Percentiles rank a stretch among this genome's conserved stretches.
phyloP scores from a whole-genome alignment of 2,888 invertebrate species.

The Pseudanteris insignis region DNA sequence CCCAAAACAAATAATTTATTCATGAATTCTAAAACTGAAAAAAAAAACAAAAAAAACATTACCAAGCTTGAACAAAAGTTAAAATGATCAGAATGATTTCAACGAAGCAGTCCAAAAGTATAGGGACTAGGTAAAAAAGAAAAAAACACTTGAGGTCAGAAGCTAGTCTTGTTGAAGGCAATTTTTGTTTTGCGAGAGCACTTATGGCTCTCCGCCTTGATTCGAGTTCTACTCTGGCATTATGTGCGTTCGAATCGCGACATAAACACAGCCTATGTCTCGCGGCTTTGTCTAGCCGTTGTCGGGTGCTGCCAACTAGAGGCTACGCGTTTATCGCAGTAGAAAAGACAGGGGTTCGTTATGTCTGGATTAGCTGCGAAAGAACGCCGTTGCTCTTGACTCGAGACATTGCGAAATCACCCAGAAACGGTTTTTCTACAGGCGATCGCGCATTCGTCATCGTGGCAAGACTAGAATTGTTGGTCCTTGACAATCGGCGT shows the following conservation, averaged over 20 bases:
- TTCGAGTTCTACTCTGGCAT: constrained; percentile 25
- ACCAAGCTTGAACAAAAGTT: too few relatives aligned
- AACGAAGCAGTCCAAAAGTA: too few relatives aligned
- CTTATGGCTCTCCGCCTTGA: constrained; percentile 22
- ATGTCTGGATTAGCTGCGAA: constrained; percentile 36
- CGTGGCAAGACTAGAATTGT: constrained; percentile 8
- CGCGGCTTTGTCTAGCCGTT: not conserved
- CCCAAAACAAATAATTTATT: too few relatives aligned
- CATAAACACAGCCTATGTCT: constrained; percentile 19
- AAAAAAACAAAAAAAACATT: too few relatives aligned
- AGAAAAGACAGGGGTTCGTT: constrained; percentile 34
- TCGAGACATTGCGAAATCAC: constrained; percentile 33
- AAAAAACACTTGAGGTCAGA: too few relatives aligned
- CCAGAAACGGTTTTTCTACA: constrained; percentile 14
- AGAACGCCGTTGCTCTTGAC: constrained; percentile 40
- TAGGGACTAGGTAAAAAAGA: too few relatives aligned
- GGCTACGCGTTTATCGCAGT: constrained; percentile 6
- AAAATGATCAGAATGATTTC: too few relatives aligned
- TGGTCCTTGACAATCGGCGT: constrained; percentile 41
- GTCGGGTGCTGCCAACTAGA: constrained; percentile 3
- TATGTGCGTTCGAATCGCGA: constrained; percentile 21
- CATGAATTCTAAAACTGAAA: too few relatives aligned
- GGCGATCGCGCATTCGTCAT: not conserved
- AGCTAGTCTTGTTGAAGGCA: constrained; percentile 16
- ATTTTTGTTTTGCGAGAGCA: constrained; percentile 30